phyloP scores from a whole-genome alignment of 2,797 vertebrate genomes.

The Heterohyrax brucei region DNA sequence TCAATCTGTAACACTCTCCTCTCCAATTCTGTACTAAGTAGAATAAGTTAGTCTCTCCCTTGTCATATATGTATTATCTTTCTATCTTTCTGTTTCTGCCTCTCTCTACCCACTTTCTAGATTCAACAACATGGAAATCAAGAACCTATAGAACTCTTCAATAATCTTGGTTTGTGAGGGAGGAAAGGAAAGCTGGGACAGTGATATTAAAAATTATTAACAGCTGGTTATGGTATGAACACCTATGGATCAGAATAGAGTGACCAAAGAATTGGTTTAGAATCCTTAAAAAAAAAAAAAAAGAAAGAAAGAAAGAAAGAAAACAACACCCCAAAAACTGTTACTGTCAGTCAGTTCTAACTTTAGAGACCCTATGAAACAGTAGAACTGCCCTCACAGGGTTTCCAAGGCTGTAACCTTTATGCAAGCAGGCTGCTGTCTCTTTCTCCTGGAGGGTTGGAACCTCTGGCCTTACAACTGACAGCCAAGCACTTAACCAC shows the following conservation, averaged over 20 bases:
- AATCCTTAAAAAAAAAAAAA: background rate
- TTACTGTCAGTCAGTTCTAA: too few species aligned
- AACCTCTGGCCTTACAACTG: too few species aligned
- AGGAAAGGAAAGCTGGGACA: background rate
- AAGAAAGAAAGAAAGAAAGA: too few species aligned
- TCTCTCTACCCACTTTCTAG: constrained; percentile 12
- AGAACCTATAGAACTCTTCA: background rate
- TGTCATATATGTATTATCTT: background rate
- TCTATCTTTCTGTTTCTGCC: background rate
- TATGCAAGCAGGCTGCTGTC: too few species aligned
- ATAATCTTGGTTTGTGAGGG: background rate
- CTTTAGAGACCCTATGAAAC: too few species aligned
- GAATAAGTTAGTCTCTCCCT: background rate
- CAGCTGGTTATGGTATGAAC: background rate
- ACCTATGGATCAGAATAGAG: background rate
- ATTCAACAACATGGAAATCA: background rate
- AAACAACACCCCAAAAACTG: too few species aligned
- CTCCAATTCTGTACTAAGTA: background rate
- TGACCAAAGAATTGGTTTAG: background rate
- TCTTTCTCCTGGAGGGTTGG: too few species aligned
- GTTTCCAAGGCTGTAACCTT: too few species aligned
- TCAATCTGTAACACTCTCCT: background rate
- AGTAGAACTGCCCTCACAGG: too few species aligned
- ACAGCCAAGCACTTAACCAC: too few species aligned
- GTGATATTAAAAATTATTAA: background rate